phyloP scores from a whole-genome alignment of 2,113 vertebrate species.

The Salvator merianae region DNA sequence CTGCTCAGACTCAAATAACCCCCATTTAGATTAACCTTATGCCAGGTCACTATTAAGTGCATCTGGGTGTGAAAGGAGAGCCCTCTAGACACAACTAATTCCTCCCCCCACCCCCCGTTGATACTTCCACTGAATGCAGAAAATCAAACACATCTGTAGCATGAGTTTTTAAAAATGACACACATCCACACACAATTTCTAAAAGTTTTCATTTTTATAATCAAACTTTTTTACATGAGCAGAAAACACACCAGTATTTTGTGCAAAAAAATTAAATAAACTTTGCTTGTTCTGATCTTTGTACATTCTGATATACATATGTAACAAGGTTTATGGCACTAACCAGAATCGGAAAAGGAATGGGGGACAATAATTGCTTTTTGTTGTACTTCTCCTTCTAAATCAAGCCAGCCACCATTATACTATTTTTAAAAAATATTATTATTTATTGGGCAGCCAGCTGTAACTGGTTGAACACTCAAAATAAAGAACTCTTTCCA shows the following conservation, averaged over 20 bases:
- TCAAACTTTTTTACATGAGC: slow-evolving; percentile 78
- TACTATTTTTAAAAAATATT: slow-evolving; percentile 66
- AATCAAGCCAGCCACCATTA: slow-evolving; percentile 75
- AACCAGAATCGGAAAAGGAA: slow-evolving; percentile 76
- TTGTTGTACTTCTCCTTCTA: slow-evolving; percentile 60
- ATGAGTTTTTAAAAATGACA: slow-evolving; percentile 46
- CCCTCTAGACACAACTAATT: not conserved
- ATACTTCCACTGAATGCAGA: not conserved
- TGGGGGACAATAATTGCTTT: slow-evolving; percentile 68
- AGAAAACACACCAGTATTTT: slow-evolving; percentile 78
- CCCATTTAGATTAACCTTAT: too few relatives aligned
- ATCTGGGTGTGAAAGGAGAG: not conserved
- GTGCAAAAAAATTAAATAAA: slow-evolving; percentile 86
- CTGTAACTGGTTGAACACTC: slow-evolving; percentile 79
- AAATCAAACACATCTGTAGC: slow-evolving; percentile 7
- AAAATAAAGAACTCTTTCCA: slow-evolving; percentile 60
- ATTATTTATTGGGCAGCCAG: slow-evolving; percentile 73
- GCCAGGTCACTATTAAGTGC: not conserved
- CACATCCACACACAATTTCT: slow-evolving; percentile 59
- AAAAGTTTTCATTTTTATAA: slow-evolving; percentile 78
- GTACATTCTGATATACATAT: slow-evolving; percentile 83
- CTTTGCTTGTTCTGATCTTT: slow-evolving; percentile 72
- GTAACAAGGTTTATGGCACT: slow-evolving; percentile 86
- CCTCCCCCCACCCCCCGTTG: not conserved
- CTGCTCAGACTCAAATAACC: too few relatives aligned